Percentiles rank a stretch among this genome's conserved stretches.
These are phyloP conservation scores for Cataglyphis albicans DNA, from an alignment of 2,888 invertebrate genomes.

Conservation along the genomic window DNA sequence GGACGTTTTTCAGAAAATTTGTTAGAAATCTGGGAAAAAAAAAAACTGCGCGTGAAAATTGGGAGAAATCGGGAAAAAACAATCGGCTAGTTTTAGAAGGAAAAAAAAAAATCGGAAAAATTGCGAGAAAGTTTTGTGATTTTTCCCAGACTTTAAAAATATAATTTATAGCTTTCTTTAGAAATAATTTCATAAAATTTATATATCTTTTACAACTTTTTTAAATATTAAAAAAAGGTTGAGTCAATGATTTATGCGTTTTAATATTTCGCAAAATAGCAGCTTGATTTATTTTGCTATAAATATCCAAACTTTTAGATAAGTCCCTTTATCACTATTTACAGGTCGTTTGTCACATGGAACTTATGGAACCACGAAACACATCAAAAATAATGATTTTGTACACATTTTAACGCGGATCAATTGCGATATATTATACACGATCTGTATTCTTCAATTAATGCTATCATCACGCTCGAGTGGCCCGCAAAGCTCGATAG, in stretches of 20 bases:
- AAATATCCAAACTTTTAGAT: slow-evolving; percentile 25
- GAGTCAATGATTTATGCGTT: neutral
- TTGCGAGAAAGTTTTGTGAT: neutral
- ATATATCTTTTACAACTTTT: neutral
- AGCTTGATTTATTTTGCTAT: slow-evolving; percentile 14
- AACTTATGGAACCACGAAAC: slow-evolving; percentile 13
- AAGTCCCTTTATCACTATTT: slow-evolving; percentile 33
- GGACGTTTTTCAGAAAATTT: neutral
- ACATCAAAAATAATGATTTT: neutral
- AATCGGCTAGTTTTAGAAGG: neutral
- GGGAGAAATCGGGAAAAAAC: neutral
- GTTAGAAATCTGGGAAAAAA: neutral
- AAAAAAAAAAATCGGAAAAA: neutral
- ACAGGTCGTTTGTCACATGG: slow-evolving; percentile 28
- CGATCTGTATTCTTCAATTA: slow-evolving; percentile 47
- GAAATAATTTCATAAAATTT: neutral
- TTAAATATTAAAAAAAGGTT: neutral
- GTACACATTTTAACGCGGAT: neutral
- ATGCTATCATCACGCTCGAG: slow-evolving; percentile 56
- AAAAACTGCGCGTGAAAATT: neutral
- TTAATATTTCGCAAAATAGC: neutral
- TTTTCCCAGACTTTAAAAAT: neutral
- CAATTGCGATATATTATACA: neutral
- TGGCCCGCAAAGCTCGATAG: slow-evolving; percentile 56
- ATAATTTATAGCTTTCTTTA: neutral